These are phyloP conservation scores for Clytia hemisphaerica DNA, from an alignment of 30 jellyfish, hydroid and myxozoan species.

Conservation along the genomic window DNA sequence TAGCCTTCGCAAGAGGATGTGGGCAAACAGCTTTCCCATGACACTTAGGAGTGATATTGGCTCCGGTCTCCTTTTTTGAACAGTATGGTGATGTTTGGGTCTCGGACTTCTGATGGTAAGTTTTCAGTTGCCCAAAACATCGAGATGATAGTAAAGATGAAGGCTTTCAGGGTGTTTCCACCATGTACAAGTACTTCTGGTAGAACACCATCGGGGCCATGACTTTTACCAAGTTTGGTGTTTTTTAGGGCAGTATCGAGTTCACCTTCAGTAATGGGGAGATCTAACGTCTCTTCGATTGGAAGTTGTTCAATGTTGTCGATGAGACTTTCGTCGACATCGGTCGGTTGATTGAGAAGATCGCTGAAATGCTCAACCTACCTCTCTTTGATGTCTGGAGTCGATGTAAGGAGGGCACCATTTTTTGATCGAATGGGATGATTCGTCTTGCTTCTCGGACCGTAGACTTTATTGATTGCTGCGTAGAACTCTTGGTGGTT, in stretches of 20 bases:
- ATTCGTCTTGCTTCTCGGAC: constrained; percentile 30
- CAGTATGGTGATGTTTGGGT: constrained; percentile 37
- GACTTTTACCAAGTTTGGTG: constrained; percentile 53
- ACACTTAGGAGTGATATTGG: constrained; percentile 32
- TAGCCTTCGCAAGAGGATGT: constrained; percentile 33
- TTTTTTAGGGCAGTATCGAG: constrained; percentile 48
- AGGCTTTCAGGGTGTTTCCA: constrained; percentile 35
- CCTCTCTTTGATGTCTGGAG: constrained; percentile 31
- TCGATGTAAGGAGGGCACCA: constrained; percentile 35
- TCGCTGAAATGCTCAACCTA: constrained; percentile 47
- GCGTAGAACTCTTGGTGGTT: constrained; percentile 41
- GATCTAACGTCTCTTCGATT: constrained; percentile 26
- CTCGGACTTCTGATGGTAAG: constrained; percentile 35
- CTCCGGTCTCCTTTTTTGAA: constrained; percentile 32
- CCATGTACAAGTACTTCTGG: constrained; percentile 45
- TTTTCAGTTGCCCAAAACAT: constrained; percentile 34
- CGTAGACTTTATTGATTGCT: constrained; percentile 40
- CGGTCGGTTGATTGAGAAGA: constrained; percentile 42
- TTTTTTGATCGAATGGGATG: constrained; percentile 37
- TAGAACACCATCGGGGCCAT: constrained; percentile 41
- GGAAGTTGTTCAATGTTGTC: constrained; percentile 48
- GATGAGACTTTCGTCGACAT: constrained; percentile 30
- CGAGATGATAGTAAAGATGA: constrained; percentile 7
- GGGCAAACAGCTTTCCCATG: constrained; percentile 34
- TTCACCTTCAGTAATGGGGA: constrained; percentile 41